A percentile compares a stretch with the other conserved stretches of the same genome.
Evolutionary conservation across 2,797 vertebrate species (phyloP).

Genomic region (Orestias chungarensis): DNA sequence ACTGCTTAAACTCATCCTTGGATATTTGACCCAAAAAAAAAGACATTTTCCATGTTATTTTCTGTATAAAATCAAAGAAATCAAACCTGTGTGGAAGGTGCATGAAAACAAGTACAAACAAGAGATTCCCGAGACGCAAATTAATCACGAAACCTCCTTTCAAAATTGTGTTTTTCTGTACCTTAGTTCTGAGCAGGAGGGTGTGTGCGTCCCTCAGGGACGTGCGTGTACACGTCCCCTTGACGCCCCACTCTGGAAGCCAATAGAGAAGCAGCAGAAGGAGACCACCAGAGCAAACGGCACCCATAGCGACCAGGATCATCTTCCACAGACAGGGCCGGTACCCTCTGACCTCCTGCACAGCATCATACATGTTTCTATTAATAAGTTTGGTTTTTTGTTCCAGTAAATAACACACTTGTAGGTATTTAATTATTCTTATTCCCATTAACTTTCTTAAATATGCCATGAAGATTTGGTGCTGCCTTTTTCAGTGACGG

Average conservation of each 20-base stretch:
- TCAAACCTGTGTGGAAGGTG: not conserved
- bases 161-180: slow-evolving; percentile 58
- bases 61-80: not conserved
- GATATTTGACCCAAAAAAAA: not conserved
- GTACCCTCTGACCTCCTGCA: slow-evolving; percentile 90
- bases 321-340: slow-evolving; percentile 86
- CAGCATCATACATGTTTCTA: not conserved
- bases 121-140: not conserved
- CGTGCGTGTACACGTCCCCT: slow-evolving; percentile 82
- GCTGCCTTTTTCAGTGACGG: not conserved
- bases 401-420: not conserved
- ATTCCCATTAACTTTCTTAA: not conserved
- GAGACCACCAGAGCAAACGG: slow-evolving; percentile 87
- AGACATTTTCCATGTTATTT: not conserved
- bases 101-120: not conserved
- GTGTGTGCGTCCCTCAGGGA: slow-evolving; percentile 83
- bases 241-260: slow-evolving; percentile 93
- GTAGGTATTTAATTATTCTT: not conserved
- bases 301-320: slow-evolving; percentile 83
- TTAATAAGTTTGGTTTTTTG: not conserved
- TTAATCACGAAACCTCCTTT: not conserved
- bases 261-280: slow-evolving; percentile 94
- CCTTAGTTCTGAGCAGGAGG: slow-evolving; percentile 90
- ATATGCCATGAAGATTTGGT: not conserved
- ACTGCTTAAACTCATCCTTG: slow-evolving; percentile 91